Conservation (phyloP, 2,797 vertebrate species). For the Pitangus sulphuratus region DNA sequence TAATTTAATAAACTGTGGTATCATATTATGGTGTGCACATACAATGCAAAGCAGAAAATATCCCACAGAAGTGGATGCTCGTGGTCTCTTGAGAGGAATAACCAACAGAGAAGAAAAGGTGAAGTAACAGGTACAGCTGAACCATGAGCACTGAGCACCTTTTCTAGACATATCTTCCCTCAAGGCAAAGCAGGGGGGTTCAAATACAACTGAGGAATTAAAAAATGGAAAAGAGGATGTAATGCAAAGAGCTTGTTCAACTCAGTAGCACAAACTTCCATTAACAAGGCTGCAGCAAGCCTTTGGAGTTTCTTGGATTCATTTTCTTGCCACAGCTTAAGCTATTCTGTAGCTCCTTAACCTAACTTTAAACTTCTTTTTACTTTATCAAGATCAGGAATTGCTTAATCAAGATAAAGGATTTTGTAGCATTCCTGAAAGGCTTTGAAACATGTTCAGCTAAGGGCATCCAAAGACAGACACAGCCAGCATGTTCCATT, state of each 20-base stretch:
- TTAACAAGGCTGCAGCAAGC: not conserved
- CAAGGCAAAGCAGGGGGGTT: not conserved
- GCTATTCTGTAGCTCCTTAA: not conserved
- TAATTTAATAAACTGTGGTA: not conserved
- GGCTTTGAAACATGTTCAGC: not conserved
- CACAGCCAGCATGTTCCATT: not conserved
- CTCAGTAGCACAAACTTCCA: not conserved
- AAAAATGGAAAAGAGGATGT: not conserved
- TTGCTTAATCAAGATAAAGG: not conserved
- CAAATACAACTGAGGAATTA: not conserved
- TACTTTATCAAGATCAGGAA: not conserved
- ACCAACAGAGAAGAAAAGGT: not conserved
- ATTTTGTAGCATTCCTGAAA: not conserved
- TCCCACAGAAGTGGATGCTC: not conserved
- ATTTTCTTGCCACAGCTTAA: not conserved
- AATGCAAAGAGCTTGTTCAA: not conserved
- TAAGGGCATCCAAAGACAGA: not conserved
- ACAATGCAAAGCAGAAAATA: not conserved
- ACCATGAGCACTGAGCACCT: not conserved
- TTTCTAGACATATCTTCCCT: not conserved
- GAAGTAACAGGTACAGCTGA: not conserved
- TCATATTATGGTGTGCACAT: not conserved
- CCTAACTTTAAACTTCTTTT: not conserved
- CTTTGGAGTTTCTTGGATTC: not conserved
- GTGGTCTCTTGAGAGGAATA: not conserved